Percentiles rank a stretch among this genome's conserved stretches.
phyloP scores from a whole-genome alignment of 2,797 vertebrate genomes.

The Catharus ustulatus region DNA sequence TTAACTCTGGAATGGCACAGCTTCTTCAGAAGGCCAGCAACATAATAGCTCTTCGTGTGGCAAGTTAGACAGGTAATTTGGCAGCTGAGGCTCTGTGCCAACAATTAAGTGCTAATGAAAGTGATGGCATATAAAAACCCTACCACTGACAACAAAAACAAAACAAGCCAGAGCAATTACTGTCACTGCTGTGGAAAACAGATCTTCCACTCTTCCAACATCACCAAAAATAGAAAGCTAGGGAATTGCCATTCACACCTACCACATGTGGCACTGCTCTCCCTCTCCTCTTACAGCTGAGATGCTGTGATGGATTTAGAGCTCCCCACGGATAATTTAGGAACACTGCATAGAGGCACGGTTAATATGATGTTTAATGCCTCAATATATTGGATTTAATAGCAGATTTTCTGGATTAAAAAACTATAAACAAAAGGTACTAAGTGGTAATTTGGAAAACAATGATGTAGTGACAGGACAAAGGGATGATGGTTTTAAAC shows the following conservation, averaged over 20 bases:
- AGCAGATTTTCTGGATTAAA: background rate
- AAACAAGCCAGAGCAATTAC: slow-evolving; percentile 20
- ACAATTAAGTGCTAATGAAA: slow-evolving; percentile 24
- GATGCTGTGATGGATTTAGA: background rate
- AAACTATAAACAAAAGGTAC: background rate
- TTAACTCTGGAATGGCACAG: background rate
- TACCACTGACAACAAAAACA: background rate
- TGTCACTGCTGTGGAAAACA: background rate
- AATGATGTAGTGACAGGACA: background rate
- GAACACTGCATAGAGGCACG: background rate
- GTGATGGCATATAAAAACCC: background rate
- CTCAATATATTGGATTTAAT: background rate
- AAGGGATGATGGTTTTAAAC: background rate
- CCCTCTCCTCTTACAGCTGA: background rate
- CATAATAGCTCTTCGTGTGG: background rate
- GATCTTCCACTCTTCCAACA: background rate
- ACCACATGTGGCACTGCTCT: background rate
- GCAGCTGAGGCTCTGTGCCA: slow-evolving; percentile 3
- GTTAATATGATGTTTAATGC: background rate
- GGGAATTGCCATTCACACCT: background rate
- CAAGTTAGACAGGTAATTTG: background rate
- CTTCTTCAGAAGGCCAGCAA: background rate
- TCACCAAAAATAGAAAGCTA: background rate
- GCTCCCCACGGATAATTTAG: background rate
- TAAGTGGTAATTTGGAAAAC: background rate